These are phyloP conservation scores for Scaptomyza flava DNA, from an alignment of 2,888 invertebrate species.

Conservation along the genomic window DNA sequence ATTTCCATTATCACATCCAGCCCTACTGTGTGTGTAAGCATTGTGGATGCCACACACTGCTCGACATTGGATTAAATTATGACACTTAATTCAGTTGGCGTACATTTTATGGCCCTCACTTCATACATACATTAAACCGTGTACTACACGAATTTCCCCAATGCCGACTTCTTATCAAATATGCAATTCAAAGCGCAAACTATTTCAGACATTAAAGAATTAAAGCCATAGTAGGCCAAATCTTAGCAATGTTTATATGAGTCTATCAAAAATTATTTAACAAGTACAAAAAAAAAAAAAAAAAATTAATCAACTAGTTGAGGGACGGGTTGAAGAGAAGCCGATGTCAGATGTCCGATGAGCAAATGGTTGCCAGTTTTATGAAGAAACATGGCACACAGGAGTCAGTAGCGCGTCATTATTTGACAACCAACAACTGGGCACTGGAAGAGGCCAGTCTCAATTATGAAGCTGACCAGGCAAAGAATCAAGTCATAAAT, in stretches of 20 bases:
- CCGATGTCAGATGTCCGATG: slow-evolving; percentile 64
- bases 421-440: slow-evolving; percentile 58
- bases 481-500: slow-evolving; percentile 5
- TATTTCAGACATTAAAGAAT: slow-evolving; percentile 1
- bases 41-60: slow-evolving; percentile 28
- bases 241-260: slow-evolving; percentile 33
- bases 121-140: slow-evolving; percentile 35
- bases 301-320: slow-evolving; percentile 33
- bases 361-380: slow-evolving; percentile 63
- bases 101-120: slow-evolving; percentile 43
- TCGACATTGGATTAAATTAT: slow-evolving; percentile 51
- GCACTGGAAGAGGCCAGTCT: slow-evolving; percentile 52
- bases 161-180: slow-evolving; percentile 24
- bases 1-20: slow-evolving; percentile 6
- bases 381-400: slow-evolving; percentile 58
- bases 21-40: neutral
- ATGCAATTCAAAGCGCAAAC: slow-evolving; percentile 37
- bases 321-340: slow-evolving; percentile 8
- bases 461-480: slow-evolving; percentile 52
- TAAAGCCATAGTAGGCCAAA: slow-evolving; percentile 34
- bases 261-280: slow-evolving; percentile 10
- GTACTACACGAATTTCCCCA: slow-evolving; percentile 37
- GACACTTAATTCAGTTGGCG: slow-evolving; percentile 55
- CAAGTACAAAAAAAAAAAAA: neutral
- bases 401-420: slow-evolving; percentile 54